Conservation (phyloP, 2,797 vertebrate genomes). For the Sebastes trivittatus region DNA sequence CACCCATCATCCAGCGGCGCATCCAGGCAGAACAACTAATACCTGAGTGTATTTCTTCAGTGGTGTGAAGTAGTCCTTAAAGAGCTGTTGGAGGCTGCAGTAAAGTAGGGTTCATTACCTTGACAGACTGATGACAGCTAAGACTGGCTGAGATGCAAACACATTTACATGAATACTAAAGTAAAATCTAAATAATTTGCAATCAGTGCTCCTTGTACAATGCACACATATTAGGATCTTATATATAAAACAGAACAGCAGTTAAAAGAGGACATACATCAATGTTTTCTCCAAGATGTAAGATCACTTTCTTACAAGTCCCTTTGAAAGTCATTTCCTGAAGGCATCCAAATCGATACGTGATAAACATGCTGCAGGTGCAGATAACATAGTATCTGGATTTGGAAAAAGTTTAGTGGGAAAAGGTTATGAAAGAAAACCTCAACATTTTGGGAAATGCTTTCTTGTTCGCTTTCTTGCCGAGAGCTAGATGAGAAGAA, state of each 20-base stretch:
- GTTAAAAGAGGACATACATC: background rate
- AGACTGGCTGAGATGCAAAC: slow-evolving; percentile 24
- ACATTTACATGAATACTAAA: background rate
- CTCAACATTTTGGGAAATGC: background rate
- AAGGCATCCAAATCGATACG: background rate
- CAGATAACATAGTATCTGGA: background rate
- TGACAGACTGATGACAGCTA: slow-evolving; percentile 67
- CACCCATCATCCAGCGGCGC: slow-evolving; percentile 65
- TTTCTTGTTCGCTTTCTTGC: background rate
- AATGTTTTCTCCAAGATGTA: background rate
- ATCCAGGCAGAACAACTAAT: slow-evolving; percentile 68
- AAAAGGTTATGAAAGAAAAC: background rate
- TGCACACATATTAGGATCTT: background rate
- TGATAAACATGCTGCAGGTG: background rate
- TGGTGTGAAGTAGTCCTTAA: slow-evolving; percentile 73
- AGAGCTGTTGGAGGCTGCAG: slow-evolving; percentile 73
- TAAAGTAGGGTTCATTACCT: slow-evolving; percentile 74
- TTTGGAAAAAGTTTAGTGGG: background rate
- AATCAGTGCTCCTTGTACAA: background rate
- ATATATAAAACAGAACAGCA: background rate
- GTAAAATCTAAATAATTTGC: slow-evolving; percentile 20
- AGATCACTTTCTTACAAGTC: background rate
- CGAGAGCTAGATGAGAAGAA: background rate
- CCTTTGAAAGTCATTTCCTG: background rate
- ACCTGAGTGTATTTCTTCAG: slow-evolving; percentile 71